Conservation (phyloP, 2,113 vertebrate genomes). For the Pavo muticus region DNA sequence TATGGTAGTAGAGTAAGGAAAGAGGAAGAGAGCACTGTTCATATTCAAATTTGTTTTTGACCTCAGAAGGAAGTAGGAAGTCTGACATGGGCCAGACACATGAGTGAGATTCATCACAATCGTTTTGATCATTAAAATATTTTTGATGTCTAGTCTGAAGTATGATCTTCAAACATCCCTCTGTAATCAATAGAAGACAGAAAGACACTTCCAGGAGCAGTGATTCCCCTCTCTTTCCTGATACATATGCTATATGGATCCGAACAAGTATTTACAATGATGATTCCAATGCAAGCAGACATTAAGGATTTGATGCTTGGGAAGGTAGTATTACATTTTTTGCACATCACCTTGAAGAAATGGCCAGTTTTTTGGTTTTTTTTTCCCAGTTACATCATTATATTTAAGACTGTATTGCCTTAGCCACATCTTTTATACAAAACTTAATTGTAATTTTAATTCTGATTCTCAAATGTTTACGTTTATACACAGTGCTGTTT, state of each 20-base stretch:
- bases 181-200: background rate
- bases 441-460: background rate
- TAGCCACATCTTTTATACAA: background rate
- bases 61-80: background rate
- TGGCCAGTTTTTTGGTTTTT: background rate
- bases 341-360: background rate
- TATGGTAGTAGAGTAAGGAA: background rate
- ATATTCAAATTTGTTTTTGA: background rate
- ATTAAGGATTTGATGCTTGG: background rate
- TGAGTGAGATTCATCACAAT: background rate
- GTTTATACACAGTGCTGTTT: background rate
- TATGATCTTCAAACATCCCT: background rate
- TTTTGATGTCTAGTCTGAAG: background rate
- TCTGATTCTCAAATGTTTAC: background rate
- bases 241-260: background rate
- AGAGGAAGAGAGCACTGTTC: background rate
- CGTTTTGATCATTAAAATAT: background rate
- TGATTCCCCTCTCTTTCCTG: background rate
- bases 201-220: background rate
- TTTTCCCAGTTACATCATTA: background rate
- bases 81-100: background rate
- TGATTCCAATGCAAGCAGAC: background rate
- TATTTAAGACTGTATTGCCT: background rate
- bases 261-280: rapidly evolving
- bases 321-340: background rate